Conservation (phyloP, 2,888 invertebrate genomes). For the Dolichopus griseipennis region DNA sequence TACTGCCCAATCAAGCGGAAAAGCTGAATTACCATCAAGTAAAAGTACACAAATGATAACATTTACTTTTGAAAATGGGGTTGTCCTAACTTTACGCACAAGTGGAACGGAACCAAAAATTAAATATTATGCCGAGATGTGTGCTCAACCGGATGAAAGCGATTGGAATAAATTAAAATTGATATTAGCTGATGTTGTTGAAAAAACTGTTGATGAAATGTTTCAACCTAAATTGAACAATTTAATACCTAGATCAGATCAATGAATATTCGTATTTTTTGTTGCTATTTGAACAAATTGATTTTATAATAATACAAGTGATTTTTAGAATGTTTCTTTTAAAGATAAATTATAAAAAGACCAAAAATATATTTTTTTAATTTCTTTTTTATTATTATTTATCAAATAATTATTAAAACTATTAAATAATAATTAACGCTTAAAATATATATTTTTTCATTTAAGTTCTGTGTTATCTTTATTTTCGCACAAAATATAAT, state of each 20-base stretch:
- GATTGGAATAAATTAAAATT: constrained; percentile 54
- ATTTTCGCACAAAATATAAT: too few relatives aligned
- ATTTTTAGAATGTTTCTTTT: background rate
- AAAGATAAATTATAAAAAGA: background rate
- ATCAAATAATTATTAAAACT: too few relatives aligned
- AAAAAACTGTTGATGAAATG: constrained; percentile 68
- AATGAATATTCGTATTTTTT: background rate
- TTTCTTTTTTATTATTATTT: too few relatives aligned
- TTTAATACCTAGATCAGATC: constrained; percentile 38
- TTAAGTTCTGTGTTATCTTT: too few relatives aligned
- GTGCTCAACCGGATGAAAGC: constrained; percentile 57
- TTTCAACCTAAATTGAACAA: constrained; percentile 67
- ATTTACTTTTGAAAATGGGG: constrained; percentile 78
- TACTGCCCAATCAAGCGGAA: constrained; percentile 57
- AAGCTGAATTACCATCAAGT: constrained; percentile 60
- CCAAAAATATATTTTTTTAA: background rate
- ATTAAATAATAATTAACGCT: too few relatives aligned
- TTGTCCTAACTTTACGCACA: constrained; percentile 80
- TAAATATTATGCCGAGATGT: constrained; percentile 94
- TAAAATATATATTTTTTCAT: too few relatives aligned
- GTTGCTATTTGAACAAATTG: too few relatives aligned
- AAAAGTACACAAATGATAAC: constrained; percentile 84
- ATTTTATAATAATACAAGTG: background rate
- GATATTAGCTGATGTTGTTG: constrained; percentile 64
- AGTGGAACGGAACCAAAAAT: constrained; percentile 99